Conservation (phyloP, 2,113 vertebrate genomes). For the Burhinus bistriatus region DNA sequence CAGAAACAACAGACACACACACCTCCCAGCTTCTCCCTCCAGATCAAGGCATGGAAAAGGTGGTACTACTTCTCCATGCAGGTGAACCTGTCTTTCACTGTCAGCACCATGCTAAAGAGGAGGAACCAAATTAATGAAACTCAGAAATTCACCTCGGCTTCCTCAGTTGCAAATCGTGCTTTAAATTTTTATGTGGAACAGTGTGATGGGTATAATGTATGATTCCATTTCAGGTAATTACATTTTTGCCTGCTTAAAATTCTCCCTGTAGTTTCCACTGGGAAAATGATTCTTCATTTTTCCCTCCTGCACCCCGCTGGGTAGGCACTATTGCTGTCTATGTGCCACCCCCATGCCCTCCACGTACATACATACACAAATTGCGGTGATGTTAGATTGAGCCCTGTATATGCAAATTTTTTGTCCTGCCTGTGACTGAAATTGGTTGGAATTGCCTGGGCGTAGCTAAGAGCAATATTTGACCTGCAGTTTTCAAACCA, state of each 20-base stretch:
- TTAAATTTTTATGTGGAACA: conserved; percentile 57
- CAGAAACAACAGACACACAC: neutral
- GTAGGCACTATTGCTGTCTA: neutral
- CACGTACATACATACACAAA: neutral
- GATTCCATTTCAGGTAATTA: conserved; percentile 64
- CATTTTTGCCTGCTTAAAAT: conserved; percentile 65
- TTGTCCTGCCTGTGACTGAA: neutral
- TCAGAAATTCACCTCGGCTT: conserved; percentile 29
- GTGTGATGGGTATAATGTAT: conserved; percentile 42
- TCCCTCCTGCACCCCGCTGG: neutral
- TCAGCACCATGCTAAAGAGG: neutral
- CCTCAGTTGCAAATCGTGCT: conserved; percentile 12
- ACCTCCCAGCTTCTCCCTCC: neutral
- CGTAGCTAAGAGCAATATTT: neutral
- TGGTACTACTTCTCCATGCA: neutral
- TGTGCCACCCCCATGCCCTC: neutral
- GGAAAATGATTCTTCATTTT: conserved; percentile 2
- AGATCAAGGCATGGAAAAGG: neutral
- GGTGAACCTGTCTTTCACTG: neutral
- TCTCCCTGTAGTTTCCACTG: conserved; percentile 12
- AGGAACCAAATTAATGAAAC: conserved; percentile 23
- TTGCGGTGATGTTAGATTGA: neutral
- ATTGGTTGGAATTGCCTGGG: neutral
- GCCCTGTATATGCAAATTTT: neutral
- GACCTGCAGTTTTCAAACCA: neutral